A percentile compares a stretch with the other conserved stretches of the same genome.
phyloP scores from a whole-genome alignment of 2,888 invertebrate species.

The Torymus aiolomorphi region DNA sequence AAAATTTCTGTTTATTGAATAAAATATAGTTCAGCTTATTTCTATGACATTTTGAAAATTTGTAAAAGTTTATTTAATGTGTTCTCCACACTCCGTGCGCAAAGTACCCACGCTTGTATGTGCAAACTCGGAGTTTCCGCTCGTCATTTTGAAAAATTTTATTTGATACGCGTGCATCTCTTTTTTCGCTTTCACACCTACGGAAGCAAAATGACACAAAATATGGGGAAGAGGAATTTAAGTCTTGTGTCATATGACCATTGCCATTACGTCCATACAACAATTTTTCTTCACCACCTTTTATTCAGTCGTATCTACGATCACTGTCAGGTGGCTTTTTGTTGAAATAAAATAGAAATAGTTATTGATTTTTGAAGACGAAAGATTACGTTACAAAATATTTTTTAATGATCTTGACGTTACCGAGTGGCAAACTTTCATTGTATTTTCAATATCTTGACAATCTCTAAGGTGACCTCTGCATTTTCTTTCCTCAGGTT shows the following conservation, averaged over 20 bases:
- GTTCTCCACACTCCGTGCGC: too few species aligned
- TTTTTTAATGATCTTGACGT: constrained; percentile 58
- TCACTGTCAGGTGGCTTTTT: constrained; percentile 71
- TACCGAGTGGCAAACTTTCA: constrained; percentile 89
- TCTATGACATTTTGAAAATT: too few species aligned
- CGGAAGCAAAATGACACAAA: constrained; percentile 94
- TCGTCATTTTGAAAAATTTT: too few species aligned
- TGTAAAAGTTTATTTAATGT: too few species aligned
- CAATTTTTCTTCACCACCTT: constrained; percentile 87
- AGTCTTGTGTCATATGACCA: constrained; percentile 78
- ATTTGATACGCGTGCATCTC: too few species aligned
- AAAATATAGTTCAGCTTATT: too few species aligned
- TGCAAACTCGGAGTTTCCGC: too few species aligned
- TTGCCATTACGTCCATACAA: constrained; percentile 78
- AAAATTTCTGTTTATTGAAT: too few species aligned
- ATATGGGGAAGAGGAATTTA: constrained; percentile 84
- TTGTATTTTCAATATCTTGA: constrained; percentile 73
- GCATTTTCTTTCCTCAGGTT: constrained; percentile 23
- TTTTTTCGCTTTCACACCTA: constrained; percentile 85
- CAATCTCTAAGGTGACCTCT: constrained; percentile 23
- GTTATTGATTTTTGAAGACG: not conserved
- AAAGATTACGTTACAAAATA: not conserved
- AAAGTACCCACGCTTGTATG: too few species aligned
- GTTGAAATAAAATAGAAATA: not conserved
- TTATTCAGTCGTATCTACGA: constrained; percentile 88